These are phyloP conservation scores for Eunapius fragilis DNA, from an alignment of 37 sponge, comb jelly and placozoan species.

Conservation along the genomic window DNA sequence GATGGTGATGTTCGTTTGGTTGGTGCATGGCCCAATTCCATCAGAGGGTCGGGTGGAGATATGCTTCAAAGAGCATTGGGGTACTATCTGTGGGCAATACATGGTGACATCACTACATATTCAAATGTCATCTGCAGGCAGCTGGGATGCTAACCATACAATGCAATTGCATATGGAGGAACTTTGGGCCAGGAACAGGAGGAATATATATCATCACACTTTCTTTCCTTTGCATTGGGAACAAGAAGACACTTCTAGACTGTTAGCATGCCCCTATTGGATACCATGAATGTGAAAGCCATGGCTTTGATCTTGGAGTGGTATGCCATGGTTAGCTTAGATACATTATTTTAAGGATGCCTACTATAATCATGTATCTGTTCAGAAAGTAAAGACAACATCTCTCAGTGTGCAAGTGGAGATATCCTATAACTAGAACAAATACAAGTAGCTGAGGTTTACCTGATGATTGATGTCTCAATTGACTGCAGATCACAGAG, in stretches of 20 bases:
- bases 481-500: no score
- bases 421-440: background rate
- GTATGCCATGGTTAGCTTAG: background rate
- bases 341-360: background rate
- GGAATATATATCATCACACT: background rate
- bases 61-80: background rate
- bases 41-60: background rate
- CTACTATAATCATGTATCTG: background rate
- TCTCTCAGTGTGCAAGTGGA: background rate
- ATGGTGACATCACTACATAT: background rate
- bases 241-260: background rate
- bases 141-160: background rate
- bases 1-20: slow-evolving; percentile 3
- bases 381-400: background rate
- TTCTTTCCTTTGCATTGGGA: background rate
- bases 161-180: background rate
- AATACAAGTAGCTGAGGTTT: no score
- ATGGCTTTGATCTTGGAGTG: background rate
- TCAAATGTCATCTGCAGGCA: background rate
- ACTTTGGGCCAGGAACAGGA: background rate
- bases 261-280: background rate
- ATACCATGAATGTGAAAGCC: background rate
- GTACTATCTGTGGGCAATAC: background rate
- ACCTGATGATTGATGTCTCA: no score
- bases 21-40: background rate